These are phyloP conservation scores for Archilochus colubris DNA, from an alignment of 2,113 vertebrate genomes.

Conservation along the genomic window DNA sequence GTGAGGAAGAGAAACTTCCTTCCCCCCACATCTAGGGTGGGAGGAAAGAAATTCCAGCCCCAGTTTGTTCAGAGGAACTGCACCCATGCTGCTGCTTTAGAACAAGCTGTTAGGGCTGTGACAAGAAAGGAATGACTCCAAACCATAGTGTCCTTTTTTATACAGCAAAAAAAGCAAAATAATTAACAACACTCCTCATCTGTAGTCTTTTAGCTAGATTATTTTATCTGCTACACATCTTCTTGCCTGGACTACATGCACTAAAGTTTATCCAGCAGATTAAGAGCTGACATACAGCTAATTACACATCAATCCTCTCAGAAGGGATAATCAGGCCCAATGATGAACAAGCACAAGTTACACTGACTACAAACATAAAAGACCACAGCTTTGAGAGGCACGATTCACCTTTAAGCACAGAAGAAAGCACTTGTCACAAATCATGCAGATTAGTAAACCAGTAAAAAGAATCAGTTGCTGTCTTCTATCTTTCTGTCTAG, in stretches of 20 bases:
- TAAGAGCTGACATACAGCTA: background rate
- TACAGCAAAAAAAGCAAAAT: background rate
- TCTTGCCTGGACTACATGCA: background rate
- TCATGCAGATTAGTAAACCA: background rate
- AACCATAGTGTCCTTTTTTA: background rate
- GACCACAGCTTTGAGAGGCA: background rate
- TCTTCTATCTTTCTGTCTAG: background rate
- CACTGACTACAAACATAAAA: background rate
- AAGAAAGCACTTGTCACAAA: background rate
- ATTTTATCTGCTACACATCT: background rate
- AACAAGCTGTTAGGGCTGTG: background rate
- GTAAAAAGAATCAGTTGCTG: background rate
- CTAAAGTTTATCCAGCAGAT: background rate
- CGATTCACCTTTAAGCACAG: background rate
- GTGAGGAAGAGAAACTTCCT: background rate
- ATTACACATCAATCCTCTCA: background rate
- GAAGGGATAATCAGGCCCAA: background rate
- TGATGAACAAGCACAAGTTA: background rate
- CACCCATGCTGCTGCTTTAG: too few relatives aligned
- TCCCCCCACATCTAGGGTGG: background rate
- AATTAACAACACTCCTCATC: background rate
- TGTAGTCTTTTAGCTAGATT: background rate
- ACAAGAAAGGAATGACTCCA: background rate
- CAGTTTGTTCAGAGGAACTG: too few relatives aligned
- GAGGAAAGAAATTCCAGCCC: background rate